Conservation (phyloP, 2,113 vertebrate species). For the Cynopterus brachyotis region DNA sequence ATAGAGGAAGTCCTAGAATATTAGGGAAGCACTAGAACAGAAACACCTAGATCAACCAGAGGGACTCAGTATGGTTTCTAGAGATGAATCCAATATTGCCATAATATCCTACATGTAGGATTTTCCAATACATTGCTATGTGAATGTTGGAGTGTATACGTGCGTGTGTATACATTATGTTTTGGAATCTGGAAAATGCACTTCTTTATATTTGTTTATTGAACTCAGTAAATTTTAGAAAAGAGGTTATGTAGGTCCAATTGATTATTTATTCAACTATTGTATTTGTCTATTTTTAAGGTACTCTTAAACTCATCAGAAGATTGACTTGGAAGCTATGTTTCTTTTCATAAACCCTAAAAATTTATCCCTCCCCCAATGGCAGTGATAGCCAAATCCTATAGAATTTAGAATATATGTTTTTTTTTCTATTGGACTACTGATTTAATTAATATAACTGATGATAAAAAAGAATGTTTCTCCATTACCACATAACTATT, state of each 20-base stretch:
- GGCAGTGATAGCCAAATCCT: background rate
- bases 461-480: background rate
- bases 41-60: background rate
- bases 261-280: background rate
- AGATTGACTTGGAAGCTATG: background rate
- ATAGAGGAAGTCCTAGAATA: background rate
- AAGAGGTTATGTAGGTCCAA: background rate
- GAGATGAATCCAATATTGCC: background rate
- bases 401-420: background rate
- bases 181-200: background rate
- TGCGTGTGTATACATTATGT: background rate
- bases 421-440: background rate
- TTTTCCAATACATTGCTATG: background rate
- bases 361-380: background rate
- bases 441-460: background rate
- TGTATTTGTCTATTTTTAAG: background rate
- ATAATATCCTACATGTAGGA: background rate
- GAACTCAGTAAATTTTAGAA: background rate
- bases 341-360: background rate
- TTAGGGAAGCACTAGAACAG: background rate
- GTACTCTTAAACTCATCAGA: background rate
- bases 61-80: background rate
- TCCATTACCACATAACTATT: background rate
- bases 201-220: background rate
- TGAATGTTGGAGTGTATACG: background rate